Evolutionary conservation across 2,797 vertebrate genomes (phyloP).

Genomic region (Meriones psammophilus): DNA sequence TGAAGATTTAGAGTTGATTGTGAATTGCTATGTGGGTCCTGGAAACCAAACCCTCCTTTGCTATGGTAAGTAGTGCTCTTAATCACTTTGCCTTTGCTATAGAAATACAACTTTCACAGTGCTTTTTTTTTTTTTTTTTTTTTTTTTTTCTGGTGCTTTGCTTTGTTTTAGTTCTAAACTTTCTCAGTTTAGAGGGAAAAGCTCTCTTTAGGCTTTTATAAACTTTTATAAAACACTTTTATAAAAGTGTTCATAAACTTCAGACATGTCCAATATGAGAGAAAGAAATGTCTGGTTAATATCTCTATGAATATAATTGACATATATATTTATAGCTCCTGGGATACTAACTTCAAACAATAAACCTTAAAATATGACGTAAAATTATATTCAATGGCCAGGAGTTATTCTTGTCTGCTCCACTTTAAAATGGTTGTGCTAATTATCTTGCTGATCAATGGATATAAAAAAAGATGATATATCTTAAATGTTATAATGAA

Average conservation of each 20-base stretch:
- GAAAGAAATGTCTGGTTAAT: not conserved
- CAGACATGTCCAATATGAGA: not conserved
- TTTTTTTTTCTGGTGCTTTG: not conserved
- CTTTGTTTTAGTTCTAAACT: not conserved
- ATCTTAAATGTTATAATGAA: conserved; percentile 8
- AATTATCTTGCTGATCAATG: not conserved
- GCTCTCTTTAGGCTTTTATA: not conserved
- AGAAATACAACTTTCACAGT: conserved; percentile 26
- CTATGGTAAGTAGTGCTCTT: too few relatives aligned
- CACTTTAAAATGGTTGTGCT: not conserved
- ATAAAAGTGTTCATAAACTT: not conserved
- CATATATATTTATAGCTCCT: not conserved
- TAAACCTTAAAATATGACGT: not conserved
- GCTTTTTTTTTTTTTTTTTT: not conserved
- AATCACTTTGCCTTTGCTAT: too few relatives aligned
- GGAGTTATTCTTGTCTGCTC: not conserved
- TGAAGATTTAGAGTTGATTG: not conserved
- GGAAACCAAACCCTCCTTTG: not conserved
- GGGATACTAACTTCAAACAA: not conserved
- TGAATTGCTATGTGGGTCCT: not conserved
- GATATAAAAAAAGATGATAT: not conserved
- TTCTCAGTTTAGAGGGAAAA: not conserved
- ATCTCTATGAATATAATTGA: not conserved
- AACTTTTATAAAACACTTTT: too few relatives aligned
- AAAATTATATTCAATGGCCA: conserved; percentile 22